Conservation (phyloP, 2,888 invertebrate genomes). For the Nipponacmea schrenckii region DNA sequence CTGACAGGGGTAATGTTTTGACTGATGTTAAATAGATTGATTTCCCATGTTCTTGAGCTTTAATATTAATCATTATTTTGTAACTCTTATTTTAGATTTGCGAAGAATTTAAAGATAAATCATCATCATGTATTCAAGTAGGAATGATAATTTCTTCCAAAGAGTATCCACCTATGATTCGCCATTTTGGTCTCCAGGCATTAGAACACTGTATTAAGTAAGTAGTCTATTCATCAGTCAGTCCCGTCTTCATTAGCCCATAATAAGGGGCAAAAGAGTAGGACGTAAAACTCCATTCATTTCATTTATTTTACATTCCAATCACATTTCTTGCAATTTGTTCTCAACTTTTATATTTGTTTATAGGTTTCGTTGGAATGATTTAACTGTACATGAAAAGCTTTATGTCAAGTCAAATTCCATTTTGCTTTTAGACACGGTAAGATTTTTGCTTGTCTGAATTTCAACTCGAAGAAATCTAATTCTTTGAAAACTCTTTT, state of each 20-base stretch:
- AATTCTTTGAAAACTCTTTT: no score
- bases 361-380: conserved; percentile 81
- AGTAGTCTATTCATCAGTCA: conserved; percentile 26
- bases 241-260: no score
- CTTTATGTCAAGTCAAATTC: conserved; percentile 81
- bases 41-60: no score
- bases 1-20: no score
- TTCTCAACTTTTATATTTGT: conserved; percentile 8
- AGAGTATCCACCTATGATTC: conserved; percentile 78
- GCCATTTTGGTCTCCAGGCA: conserved; percentile 91
- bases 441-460: conserved; percentile 39
- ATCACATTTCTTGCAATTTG: no score
- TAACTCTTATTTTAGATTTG: conserved; percentile 52
- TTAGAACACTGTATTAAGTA: conserved; percentile 93
- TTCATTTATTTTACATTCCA: no score
- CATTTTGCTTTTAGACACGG: conserved; percentile 54
- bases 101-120: conserved; percentile 82
- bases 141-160: conserved; percentile 82
- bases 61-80: no score
- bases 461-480: no score
- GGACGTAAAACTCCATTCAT: no score
- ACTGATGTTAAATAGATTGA: no score
- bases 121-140: conserved; percentile 87
- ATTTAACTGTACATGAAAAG: conserved; percentile 87
- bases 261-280: no score